A percentile compares a stretch with the other conserved stretches of the same genome.
Evolutionary conservation across 2,113 vertebrate species (phyloP).

Genomic region (Seriola aureovittata): DNA sequence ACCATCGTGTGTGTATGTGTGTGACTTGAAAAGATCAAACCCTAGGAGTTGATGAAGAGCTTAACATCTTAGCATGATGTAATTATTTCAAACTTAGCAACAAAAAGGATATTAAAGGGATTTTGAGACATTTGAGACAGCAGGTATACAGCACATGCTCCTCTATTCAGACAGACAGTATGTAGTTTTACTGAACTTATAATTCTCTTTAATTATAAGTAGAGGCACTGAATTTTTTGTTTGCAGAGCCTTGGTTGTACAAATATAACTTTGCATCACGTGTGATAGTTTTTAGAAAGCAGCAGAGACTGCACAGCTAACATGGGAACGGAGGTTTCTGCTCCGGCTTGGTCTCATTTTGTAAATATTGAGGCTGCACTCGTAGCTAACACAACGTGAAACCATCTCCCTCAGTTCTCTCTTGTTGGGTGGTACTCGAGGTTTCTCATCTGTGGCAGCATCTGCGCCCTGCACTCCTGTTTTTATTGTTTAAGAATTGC

Average conservation of each 20-base stretch:
- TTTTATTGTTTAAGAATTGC: not conserved
- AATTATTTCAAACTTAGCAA: constrained; percentile 59
- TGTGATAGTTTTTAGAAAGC: not conserved
- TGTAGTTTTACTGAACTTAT: not conserved
- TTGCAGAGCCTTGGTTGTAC: not conserved
- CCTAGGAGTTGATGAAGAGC: constrained; percentile 50
- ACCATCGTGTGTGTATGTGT: not conserved
- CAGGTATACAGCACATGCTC: not conserved
- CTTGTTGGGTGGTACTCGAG: not conserved
- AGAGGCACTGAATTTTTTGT: not conserved
- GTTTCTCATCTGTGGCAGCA: constrained; percentile 53
- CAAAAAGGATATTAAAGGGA: constrained; percentile 44
- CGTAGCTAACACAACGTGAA: constrained; percentile 18
- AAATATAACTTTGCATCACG: not conserved
- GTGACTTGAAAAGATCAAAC: constrained; percentile 27
- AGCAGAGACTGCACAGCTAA: not conserved
- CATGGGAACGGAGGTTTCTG: not conserved
- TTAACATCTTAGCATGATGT: constrained; percentile 63
- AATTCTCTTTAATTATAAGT: not conserved
- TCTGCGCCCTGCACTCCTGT: constrained; percentile 40
- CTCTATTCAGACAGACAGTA: not conserved
- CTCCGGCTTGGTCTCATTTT: constrained; percentile 16
- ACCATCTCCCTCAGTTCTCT: not conserved
- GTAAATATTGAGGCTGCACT: constrained; percentile 1
- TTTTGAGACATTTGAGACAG: constrained; percentile 7